phyloP scores from a whole-genome alignment of 2,888 invertebrate genomes.

The Trissolcus brochymenae region DNA sequence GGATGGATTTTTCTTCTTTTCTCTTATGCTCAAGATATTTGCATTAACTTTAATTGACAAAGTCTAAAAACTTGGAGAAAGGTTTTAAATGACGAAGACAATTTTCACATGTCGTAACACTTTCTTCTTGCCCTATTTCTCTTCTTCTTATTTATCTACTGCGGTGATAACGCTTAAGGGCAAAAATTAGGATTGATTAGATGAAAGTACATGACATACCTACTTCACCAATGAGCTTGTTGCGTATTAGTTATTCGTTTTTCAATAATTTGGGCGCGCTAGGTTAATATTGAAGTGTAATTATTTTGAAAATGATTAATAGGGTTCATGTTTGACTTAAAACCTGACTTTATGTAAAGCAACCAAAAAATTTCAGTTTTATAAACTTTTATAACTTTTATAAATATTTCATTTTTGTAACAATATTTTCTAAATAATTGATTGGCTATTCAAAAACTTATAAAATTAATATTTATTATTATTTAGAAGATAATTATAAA shows the following conservation, averaged over 20 bases:
- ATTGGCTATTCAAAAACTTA: not conserved
- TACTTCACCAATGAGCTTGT: constrained; percentile 7
- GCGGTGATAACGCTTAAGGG: constrained; percentile 28
- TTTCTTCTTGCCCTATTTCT: constrained; percentile 20
- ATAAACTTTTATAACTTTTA: not conserved
- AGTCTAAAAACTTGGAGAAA: constrained; percentile 29
- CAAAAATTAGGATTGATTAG: constrained; percentile 24
- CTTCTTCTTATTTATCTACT: not conserved
- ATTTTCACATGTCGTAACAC: constrained; percentile 10
- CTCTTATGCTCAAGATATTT: constrained; percentile 16
- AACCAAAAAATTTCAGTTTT: not conserved
- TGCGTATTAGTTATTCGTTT: too few relatives aligned
- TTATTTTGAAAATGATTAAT: too few relatives aligned
- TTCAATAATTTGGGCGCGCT: too few relatives aligned
- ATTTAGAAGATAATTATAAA: not conserved
- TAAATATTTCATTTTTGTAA: too few relatives aligned
- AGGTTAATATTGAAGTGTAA: too few relatives aligned
- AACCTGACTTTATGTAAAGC: too few relatives aligned
- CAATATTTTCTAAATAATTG: not conserved
- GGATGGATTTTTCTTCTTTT: constrained; percentile 12
- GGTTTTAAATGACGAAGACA: constrained; percentile 9
- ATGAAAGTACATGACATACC: constrained; percentile 20
- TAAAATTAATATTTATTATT: not conserved
- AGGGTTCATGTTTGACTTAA: too few relatives aligned
- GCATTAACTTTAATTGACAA: constrained; percentile 18